Conservation (phyloP, 2,888 invertebrate species). For the Aporophyla nigra region DNA sequence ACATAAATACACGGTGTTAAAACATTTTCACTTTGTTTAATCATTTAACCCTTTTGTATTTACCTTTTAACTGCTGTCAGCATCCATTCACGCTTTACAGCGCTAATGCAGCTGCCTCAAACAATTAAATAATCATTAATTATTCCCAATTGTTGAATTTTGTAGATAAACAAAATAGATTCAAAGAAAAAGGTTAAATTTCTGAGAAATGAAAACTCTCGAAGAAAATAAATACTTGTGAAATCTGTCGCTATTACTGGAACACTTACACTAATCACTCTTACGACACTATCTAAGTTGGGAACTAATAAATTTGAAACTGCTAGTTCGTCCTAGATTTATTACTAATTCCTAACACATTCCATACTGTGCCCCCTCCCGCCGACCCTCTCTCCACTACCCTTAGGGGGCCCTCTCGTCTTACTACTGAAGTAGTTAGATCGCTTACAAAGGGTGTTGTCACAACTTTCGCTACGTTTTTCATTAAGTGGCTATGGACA, state of each 20-base stretch:
- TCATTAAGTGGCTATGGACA: conserved; percentile 20
- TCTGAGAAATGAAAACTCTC: not conserved
- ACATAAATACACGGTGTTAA: not conserved
- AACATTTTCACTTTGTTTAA: not conserved
- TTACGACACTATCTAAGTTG: not conserved
- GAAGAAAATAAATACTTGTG: not conserved
- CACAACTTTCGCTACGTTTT: conserved; percentile 27
- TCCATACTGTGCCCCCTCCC: not conserved
- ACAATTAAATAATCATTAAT: conserved; percentile 4
- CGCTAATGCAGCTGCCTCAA: conserved; percentile 15
- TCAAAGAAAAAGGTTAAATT: conserved; percentile 4
- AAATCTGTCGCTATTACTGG: not conserved
- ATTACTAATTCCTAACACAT: conserved; percentile 36
- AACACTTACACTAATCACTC: not conserved
- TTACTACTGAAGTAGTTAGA: conserved; percentile 25
- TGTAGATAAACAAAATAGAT: not conserved
- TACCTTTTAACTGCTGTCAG: not conserved
- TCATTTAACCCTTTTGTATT: conserved; percentile 1
- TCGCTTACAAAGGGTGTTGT: conserved; percentile 16
- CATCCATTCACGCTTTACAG: not conserved
- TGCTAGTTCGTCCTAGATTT: conserved; percentile 36
- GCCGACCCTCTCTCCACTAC: not conserved
- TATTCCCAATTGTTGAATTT: not conserved
- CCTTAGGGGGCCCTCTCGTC: conserved; percentile 7
- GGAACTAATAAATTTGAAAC: conserved; percentile 43